Conservation (phyloP, 30 jellyfish, hydroid and myxozoan species). For the Chrysaora quinquecirrha region DNA sequence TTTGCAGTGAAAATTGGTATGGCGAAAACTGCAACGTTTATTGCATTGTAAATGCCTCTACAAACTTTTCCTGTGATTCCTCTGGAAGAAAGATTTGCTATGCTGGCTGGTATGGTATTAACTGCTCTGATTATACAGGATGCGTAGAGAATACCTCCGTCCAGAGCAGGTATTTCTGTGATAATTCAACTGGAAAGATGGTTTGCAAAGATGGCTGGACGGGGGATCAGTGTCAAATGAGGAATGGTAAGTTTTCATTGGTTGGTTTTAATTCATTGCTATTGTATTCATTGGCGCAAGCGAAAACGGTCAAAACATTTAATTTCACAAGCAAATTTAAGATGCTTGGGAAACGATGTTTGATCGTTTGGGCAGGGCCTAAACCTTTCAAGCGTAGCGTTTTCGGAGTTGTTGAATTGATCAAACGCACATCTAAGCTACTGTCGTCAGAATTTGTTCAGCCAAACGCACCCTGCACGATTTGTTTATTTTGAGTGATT, state of each 20-base stretch:
- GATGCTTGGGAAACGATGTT: no score
- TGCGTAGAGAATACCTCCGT: neutral
- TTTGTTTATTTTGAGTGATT: no score
- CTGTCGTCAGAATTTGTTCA: no score
- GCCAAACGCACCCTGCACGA: no score
- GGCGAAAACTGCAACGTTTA: neutral
- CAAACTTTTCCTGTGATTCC: neutral
- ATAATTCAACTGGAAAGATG: neutral
- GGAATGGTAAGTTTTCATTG: neutral
- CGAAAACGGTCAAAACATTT: no score
- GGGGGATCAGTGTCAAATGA: neutral
- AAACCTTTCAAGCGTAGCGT: no score
- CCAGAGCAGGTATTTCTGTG: constrained; percentile 5
- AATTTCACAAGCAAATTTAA: no score
- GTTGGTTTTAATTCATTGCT: no score
- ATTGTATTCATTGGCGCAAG: no score
- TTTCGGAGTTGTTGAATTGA: no score
- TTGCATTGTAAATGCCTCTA: neutral
- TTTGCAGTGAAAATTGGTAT: neutral
- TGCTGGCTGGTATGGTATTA: constrained; percentile 1
- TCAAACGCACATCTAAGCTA: no score
- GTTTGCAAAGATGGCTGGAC: neutral
- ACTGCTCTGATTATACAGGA: neutral
- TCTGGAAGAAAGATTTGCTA: neutral
- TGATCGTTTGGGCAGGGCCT: no score